phyloP scores from a whole-genome alignment of 2,113 vertebrate species.

The Erinaceus europaeus region DNA sequence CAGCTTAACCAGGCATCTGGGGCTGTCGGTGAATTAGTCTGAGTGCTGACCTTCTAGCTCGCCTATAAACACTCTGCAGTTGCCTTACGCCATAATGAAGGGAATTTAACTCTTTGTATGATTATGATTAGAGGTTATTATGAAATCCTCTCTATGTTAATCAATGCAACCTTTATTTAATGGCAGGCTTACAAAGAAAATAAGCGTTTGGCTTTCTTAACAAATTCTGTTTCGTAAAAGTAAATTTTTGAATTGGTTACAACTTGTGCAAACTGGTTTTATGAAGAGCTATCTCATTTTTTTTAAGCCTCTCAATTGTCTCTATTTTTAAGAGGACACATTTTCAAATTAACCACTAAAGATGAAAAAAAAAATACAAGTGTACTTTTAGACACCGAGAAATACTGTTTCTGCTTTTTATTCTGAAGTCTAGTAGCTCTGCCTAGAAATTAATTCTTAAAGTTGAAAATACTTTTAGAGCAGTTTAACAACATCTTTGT shows the following conservation, averaged over 20 bases:
- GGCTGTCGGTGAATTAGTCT: slow-evolving; percentile 62
- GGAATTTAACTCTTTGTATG: slow-evolving; percentile 65
- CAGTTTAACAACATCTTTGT: slow-evolving; percentile 34
- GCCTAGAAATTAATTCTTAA: slow-evolving; percentile 32
- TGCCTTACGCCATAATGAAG: slow-evolving; percentile 30
- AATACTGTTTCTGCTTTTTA: background rate
- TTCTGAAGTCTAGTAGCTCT: background rate
- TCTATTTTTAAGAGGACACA: background rate
- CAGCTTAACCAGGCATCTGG: slow-evolving; percentile 72
- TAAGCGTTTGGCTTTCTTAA: slow-evolving; percentile 23
- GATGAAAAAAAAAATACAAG: background rate
- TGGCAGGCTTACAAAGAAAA: slow-evolving; percentile 21
- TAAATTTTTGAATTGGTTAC: slow-evolving; percentile 4
- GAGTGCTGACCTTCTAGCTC: slow-evolving; percentile 61
- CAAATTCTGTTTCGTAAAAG: slow-evolving; percentile 32
- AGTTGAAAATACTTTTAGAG: background rate
- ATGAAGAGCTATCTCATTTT: background rate
- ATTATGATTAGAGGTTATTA: slow-evolving; percentile 55
- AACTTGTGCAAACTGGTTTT: slow-evolving; percentile 18
- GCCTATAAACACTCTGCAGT: slow-evolving; percentile 52
- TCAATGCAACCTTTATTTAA: slow-evolving; percentile 43
- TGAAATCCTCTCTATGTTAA: slow-evolving; percentile 49
- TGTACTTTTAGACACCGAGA: background rate
- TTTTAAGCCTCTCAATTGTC: background rate
- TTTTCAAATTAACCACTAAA: slow-evolving; percentile 20